Conservation (phyloP, 2,888 invertebrate genomes). For the Opisthograptis luteolata region DNA sequence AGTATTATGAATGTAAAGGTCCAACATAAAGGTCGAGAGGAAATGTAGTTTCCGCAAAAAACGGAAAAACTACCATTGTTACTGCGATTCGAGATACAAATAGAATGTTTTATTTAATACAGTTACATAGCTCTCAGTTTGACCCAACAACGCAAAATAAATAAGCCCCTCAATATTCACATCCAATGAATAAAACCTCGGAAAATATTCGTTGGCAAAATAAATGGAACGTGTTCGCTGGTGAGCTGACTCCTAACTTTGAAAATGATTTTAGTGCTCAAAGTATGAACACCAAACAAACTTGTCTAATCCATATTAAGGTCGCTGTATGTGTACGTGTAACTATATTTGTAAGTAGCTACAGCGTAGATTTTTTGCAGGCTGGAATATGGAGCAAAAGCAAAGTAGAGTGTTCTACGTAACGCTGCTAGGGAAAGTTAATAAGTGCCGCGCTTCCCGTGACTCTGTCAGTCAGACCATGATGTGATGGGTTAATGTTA, state of each 20-base stretch:
- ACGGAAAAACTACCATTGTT: too few species aligned
- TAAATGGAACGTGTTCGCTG: background rate
- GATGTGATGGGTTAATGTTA: slow-evolving; percentile 30
- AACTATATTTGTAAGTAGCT: background rate
- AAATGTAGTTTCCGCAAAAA: too few species aligned
- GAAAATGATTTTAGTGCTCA: slow-evolving; percentile 1
- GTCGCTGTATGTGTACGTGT: background rate
- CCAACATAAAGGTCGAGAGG: too few species aligned
- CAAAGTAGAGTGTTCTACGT: slow-evolving; percentile 17
- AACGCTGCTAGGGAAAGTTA: slow-evolving; percentile 7
- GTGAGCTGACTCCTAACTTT: background rate
- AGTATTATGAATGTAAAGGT: too few species aligned
- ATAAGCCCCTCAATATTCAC: background rate
- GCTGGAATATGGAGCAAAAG: slow-evolving; percentile 13
- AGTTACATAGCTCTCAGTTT: background rate
- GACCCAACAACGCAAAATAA: background rate
- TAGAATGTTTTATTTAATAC: too few species aligned
- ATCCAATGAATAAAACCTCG: slow-evolving; percentile 6
- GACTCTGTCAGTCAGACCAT: slow-evolving; percentile 30
- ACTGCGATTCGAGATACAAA: too few species aligned
- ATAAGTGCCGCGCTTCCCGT: slow-evolving; percentile 12
- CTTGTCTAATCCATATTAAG: slow-evolving; percentile 11
- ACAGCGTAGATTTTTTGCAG: slow-evolving; percentile 2
- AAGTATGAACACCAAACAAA: slow-evolving; percentile 10
- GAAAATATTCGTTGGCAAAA: slow-evolving; percentile 3